phyloP scores from a whole-genome alignment of 2,797 vertebrate species.

The Crocodylus rhombifer region DNA sequence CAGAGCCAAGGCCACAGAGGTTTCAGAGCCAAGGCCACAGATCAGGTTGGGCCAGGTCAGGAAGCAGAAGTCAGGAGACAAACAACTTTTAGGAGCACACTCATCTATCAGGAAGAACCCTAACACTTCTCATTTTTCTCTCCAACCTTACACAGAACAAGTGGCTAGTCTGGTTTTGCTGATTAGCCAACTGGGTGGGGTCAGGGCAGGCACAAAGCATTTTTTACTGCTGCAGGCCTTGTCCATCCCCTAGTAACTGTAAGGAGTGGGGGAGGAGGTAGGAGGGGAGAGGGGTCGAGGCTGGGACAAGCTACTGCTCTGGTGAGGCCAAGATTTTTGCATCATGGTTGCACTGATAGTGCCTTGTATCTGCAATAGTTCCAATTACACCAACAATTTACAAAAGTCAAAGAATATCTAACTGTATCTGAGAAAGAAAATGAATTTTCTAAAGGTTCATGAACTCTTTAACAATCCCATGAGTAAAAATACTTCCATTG shows the following conservation, averaged over 20 bases:
- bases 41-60: too few species aligned
- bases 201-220: too few species aligned
- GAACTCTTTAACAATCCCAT: background rate
- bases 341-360: background rate
- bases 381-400: background rate
- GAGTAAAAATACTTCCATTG: background rate
- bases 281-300: background rate
- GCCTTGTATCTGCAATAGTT: rapidly evolving
- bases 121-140: too few species aligned
- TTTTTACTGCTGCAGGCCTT: too few species aligned
- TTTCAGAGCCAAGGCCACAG: too few species aligned
- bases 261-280: background rate
- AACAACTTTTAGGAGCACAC: too few species aligned
- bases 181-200: too few species aligned
- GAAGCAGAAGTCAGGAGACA: too few species aligned
- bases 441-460: background rate
- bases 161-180: too few species aligned
- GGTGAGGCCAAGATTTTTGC: background rate
- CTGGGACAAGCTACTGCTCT: background rate
- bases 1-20: too few species aligned
- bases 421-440: background rate
- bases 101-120: too few species aligned
- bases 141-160: too few species aligned
- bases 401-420: background rate
- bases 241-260: background rate